These are phyloP conservation scores for Notoglanidium macrostoma DNA, from an alignment of 2,797 vertebrate species.

Conservation along the genomic window DNA sequence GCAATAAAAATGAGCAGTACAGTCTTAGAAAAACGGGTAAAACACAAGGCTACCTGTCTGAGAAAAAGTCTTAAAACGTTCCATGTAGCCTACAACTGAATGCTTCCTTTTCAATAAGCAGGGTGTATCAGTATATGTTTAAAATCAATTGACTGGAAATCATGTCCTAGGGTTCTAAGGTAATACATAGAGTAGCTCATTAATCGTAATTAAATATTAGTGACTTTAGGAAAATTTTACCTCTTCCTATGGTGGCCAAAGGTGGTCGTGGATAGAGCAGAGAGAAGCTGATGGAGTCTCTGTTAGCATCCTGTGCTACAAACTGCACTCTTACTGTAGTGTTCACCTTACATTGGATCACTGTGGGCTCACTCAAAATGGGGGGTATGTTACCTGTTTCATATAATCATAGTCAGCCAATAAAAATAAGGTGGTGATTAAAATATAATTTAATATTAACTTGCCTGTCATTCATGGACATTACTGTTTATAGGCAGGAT, in stretches of 20 bases:
- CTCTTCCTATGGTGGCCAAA: conserved; percentile 65
- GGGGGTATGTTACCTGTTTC: conserved; percentile 78
- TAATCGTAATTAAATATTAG: neutral
- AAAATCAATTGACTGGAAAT: neutral
- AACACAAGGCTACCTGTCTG: neutral
- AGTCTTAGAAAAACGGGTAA: neutral
- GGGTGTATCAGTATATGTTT: neutral
- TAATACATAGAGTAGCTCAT: neutral
- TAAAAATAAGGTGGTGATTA: neutral
- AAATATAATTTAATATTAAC: neutral
- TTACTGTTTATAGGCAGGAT: neutral
- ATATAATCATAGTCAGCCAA: conserved; percentile 30
- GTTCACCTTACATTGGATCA: conserved; percentile 74
- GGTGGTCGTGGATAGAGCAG: conserved; percentile 73
- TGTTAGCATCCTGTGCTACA: conserved; percentile 73
- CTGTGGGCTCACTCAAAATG: conserved; percentile 70
- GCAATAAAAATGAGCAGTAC: neutral
- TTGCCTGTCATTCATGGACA: neutral
- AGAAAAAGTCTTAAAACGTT: neutral
- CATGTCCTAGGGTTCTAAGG: neutral
- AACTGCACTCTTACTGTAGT: conserved; percentile 67
- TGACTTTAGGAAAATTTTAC: conserved; percentile 58
- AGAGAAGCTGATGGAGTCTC: conserved; percentile 73
- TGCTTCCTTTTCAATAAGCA: neutral
- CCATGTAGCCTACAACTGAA: neutral